Conservation (phyloP, 1,140 invertebrate species). For the Bilobella aurantiaca region DNA sequence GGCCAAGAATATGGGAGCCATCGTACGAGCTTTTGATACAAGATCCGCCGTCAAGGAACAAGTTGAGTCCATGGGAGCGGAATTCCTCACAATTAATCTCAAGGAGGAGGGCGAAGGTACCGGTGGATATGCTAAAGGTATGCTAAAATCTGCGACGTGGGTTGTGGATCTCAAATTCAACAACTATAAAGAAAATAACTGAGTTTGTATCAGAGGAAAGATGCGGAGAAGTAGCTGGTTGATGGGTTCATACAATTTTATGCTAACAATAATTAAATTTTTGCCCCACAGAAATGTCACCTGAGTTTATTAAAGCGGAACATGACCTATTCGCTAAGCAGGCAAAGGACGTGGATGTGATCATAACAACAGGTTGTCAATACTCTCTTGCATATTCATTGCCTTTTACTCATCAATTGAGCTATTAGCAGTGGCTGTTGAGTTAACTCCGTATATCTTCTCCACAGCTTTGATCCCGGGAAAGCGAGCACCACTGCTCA, state of each 20-base stretch:
- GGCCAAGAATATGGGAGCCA: conserved; percentile 77
- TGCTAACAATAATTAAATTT: too few species aligned
- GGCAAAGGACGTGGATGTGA: conserved; percentile 56
- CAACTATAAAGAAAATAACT: too few species aligned
- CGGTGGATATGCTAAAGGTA: conserved; percentile 80
- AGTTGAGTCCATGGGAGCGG: conserved; percentile 68
- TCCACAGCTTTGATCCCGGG: conserved; percentile 83
- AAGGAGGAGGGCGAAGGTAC: conserved; percentile 47
- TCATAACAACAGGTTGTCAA: too few species aligned
- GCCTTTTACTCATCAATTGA: too few species aligned
- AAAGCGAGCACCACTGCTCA: conserved; percentile 67
- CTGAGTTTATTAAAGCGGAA: conserved; percentile 76
- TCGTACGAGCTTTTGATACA: conserved; percentile 78
- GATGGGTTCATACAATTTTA: too few species aligned
- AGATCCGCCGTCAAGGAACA: conserved; percentile 72
- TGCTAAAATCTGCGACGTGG: too few species aligned
- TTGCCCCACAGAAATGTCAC: conserved; percentile 87
- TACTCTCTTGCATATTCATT: too few species aligned
- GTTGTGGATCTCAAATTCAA: too few species aligned
- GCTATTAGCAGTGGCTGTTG: too few species aligned
- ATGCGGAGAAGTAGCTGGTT: too few species aligned
- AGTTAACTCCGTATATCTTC: too few species aligned
- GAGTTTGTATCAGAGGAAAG: too few species aligned
- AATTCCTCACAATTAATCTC: conserved; percentile 31
- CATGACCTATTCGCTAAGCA: conserved; percentile 76